Base-by-base conservation (phyloP, 2,113 vertebrate genomes). In the Archilochus colubris region DNA sequence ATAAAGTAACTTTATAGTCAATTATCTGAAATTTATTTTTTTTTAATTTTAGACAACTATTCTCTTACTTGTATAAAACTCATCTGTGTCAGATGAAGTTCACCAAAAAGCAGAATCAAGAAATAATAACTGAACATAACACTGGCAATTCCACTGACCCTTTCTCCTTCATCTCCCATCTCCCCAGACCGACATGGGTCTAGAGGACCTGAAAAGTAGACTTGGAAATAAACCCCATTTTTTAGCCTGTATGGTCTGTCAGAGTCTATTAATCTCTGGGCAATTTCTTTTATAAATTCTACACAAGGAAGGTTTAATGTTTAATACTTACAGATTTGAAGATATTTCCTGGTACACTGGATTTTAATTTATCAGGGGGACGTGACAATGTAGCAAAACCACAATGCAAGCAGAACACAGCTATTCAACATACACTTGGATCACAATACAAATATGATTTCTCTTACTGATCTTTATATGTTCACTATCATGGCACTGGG, bases 111-210 rank as follows among this genome's bases (percentile, higher is more conserved):
- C 7, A 66, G 27, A 24, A 61, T 23, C 27, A 79, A 54, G 50
- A 63, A 82, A 51, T 22, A 43, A 48, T 8, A 93, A 17, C 19
- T 30, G 25, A 57, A 69, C 9, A 36, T 10, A 66, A n/a, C 5
- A 58, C 2, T 7, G 17, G 14, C 14, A 92, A n/a, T 57, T 79
- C 54, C 70, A 43, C n/a, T 31, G 27, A 28, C 9, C 48, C 2
- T 9, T 21, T 5, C 2, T 1, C 3, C 3, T 4, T 33, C 30
- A 3, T 21, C 8, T 87, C 25, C 10, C 12, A 5, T 4, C 10
- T 58, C 22, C 28, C 18, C 30, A 53, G 28, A 17, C 15, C 15
- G 33, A 43, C 23, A 18, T 5, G 23, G 27, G 16, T 21, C 77
- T 48, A 18, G 8, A 57, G 27, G 4, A 84, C 8, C 14, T 75